Base-by-base conservation (phyloP, 2,113 vertebrate genomes). In the Suricata suricatta region DNA sequence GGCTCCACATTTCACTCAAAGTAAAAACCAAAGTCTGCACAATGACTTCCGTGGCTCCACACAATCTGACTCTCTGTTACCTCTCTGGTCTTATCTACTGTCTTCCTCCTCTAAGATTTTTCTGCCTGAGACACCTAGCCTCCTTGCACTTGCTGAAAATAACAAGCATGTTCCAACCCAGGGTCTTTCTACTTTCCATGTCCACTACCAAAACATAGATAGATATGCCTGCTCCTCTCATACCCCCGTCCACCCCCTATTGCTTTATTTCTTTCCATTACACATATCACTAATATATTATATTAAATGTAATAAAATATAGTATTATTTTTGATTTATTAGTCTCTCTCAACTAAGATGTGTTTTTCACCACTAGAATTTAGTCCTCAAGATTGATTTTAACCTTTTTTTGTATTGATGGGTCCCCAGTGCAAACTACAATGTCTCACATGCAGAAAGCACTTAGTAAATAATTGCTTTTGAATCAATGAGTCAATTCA, bases 11-110 rank as follows among this genome's bases (percentile, higher is more conserved):
- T 50, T 23, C 16, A 25, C 44, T 72, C 52, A 72, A 44, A 33
- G 69, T 69, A 16, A 77, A 77, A 69, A 7, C 2, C 9, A 1
- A 71, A 33, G 31, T 63, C 25, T 11, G 47, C 31, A 6, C 10
- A 23, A 7, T 0, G 23, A 69, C 31, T 29, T 47, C 29, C 1
- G 0, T 0, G 7, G 3, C 2, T 8, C 63, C 38, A 23, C 35
- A 13, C 33, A 27, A 1, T 44, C 27, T 31, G 31, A 31, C 16
- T 80, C n/a, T 19, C 71, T 31, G 23, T 41, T 63, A 25, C 33
- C 25, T 64, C 52, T 44, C 23, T 47, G 19, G 3, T 88, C 15
- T 14, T 54, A 52, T 13, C 25, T 12, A 4, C 25, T 16, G 2
- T 25, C 14, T 13, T 21, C 44, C 35, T 12, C 8, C 72, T 41